These are phyloP conservation scores for Agelaius tricolor DNA, from an alignment of 2,113 vertebrate genomes.

Conservation along the genomic window DNA sequence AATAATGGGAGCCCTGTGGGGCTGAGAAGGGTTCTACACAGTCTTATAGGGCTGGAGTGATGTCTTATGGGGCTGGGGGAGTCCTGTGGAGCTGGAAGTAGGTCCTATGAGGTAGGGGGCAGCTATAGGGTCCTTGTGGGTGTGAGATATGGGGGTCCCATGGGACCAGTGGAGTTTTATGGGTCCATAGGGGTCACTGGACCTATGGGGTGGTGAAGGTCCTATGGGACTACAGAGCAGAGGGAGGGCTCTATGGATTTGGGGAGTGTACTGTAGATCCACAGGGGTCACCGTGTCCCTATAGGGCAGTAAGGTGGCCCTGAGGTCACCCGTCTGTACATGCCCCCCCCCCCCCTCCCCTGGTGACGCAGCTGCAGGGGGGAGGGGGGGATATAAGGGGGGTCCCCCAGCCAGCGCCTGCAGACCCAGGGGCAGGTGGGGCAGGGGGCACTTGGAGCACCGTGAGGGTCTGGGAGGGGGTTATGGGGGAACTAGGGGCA, in stretches of 20 bases:
- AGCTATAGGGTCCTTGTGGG: background rate
- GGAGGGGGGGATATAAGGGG: constrained; percentile 3
- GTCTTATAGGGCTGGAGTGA: too few species aligned
- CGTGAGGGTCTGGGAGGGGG: background rate
- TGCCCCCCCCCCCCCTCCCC: background rate
- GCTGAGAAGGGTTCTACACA: background rate
- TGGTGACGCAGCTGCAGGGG: background rate
- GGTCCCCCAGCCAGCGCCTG: background rate
- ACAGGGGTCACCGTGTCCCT: background rate
- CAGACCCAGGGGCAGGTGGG: constrained; percentile 20
- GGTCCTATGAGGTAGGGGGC: background rate
- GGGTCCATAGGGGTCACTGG: background rate
- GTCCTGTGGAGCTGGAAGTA: background rate
- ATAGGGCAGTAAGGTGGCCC: background rate
- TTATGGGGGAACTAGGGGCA: background rate
- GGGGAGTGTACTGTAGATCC: background rate
- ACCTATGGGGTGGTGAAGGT: accelerated
- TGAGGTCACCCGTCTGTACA: background rate
- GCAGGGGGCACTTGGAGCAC: background rate
- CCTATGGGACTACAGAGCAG: background rate
- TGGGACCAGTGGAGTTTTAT: background rate
- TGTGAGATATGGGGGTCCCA: background rate
- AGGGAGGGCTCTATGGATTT: background rate
- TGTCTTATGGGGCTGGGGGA: background rate
- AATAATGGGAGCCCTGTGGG: background rate